These are phyloP conservation scores for Plutomurus gul DNA, from an alignment of 1,140 invertebrate genomes.

Conservation along the genomic window DNA sequence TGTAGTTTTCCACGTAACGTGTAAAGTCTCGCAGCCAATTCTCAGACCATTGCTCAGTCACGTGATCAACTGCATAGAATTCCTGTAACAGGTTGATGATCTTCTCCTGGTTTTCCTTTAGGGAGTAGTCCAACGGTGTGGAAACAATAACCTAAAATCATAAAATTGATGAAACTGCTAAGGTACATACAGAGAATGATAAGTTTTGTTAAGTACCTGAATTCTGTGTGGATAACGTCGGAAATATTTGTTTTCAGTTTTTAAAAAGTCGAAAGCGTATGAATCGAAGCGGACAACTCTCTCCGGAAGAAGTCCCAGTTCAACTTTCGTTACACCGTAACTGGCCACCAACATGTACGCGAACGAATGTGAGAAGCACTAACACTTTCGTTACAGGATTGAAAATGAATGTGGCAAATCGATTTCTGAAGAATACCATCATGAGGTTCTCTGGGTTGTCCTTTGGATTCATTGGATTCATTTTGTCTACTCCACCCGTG, in stretches of 20 bases:
- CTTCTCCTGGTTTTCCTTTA: not conserved
- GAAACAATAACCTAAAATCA: slow-evolving; percentile 33
- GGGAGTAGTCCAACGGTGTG: slow-evolving; percentile 7
- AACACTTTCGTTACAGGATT: slow-evolving; percentile 73
- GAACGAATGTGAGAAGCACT: slow-evolving; percentile 65
- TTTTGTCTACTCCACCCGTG: not conserved
- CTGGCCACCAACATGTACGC: slow-evolving; percentile 80
- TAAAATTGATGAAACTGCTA: too few species aligned
- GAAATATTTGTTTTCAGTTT: slow-evolving; percentile 85
- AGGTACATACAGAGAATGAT: too few species aligned
- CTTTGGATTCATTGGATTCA: slow-evolving; percentile 55
- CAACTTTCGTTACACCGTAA: slow-evolving; percentile 81
- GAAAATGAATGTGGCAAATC: slow-evolving; percentile 75
- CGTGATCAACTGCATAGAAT: not conserved
- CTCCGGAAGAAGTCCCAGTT: slow-evolving; percentile 84
- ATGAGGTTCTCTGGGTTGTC: slow-evolving; percentile 85
- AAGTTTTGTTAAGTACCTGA: too few species aligned
- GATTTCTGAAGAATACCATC: slow-evolving; percentile 86
- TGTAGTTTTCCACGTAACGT: slow-evolving; percentile 77
- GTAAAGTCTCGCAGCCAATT: slow-evolving; percentile 76
- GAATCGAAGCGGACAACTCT: slow-evolving; percentile 85
- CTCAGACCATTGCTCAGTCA: slow-evolving; percentile 66
- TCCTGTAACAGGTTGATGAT: not conserved
- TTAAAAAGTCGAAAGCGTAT: slow-evolving; percentile 86
- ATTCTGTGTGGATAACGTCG: slow-evolving; percentile 86